Base-by-base conservation (phyloP, 2,888 invertebrate species). In the Cataglyphis albicans region DNA sequence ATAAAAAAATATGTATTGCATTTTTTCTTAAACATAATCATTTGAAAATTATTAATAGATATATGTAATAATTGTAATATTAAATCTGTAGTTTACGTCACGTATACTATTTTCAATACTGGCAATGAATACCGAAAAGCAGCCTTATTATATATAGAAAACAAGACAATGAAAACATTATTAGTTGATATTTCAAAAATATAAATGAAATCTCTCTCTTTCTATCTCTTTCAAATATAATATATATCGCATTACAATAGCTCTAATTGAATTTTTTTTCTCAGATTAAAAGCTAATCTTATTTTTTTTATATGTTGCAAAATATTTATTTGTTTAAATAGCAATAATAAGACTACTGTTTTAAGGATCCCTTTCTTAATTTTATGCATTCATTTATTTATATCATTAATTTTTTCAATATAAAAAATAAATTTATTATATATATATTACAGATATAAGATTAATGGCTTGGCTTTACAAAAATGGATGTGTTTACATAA, bases 351-450 rank as follows among this genome's bases (percentile, higher is more conserved):
- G 5, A 12, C 9, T 57, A 21, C 10, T 59, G 15, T 59, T 2
- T 59, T 15, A 41, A 41, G 12, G 0, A 3, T 41, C 10, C 10
- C 38, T 9, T 55, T 55, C 21, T 55, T 57, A 57, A 57, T 57
- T 57, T 25, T 57, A 12, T 57, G 5, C 6, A 29, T 59, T 21
- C 57, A 57, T 12, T 44, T 44, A 15, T 12, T 10, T 9, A 21
- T 9, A 21, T 21, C 21, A n/a, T 57, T 12, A 21, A 21, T 57
- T 55, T 57, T 3, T 4, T 12, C 3, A 12, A 57, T 12, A 21
- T 57, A 57, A 57, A 55, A 55, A 21, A 21, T 55, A 55, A n/a
- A 57, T 21, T 21, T 55, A 55, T 55, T n/a, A n/a, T 52, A n/a
- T 52, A n/a, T 7, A 52, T n/a, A 52, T 52, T 52, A 52, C 2